Conservation (phyloP, 2,888 invertebrate species). For the Drosophila seclusa region DNA sequence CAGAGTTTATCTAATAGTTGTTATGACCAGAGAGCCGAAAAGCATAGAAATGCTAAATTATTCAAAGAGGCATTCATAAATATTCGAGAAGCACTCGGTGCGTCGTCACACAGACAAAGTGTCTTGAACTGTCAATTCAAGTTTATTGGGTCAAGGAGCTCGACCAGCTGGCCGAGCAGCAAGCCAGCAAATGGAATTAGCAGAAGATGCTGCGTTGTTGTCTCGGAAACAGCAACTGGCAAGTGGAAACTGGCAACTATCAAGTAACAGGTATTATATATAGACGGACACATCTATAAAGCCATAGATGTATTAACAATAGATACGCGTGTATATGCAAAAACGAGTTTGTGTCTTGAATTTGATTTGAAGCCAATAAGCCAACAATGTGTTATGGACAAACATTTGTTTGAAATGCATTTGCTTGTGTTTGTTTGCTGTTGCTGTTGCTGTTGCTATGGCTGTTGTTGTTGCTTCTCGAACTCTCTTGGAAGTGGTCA, state of each 20-base stretch:
- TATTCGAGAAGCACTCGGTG: slow-evolving; percentile 70
- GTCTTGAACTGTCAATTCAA: slow-evolving; percentile 80
- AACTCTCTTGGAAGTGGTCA: slow-evolving; percentile 13
- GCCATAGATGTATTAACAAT: slow-evolving; percentile 21
- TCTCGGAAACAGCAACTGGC: slow-evolving; percentile 52
- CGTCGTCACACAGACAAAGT: slow-evolving; percentile 58
- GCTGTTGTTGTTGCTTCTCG: slow-evolving; percentile 13
- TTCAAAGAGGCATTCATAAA: slow-evolving; percentile 66
- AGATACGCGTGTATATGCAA: slow-evolving; percentile 32
- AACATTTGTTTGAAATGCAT: slow-evolving; percentile 80
- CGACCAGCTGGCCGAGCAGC: slow-evolving; percentile 65
- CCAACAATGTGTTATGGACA: slow-evolving; percentile 52
- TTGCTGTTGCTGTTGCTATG: slow-evolving; percentile 7
- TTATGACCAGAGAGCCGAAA: slow-evolving; percentile 2
- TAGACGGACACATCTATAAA: slow-evolving; percentile 15
- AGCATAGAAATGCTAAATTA: slow-evolving; percentile 56
- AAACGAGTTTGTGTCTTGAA: slow-evolving; percentile 61
- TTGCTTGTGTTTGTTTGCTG: slow-evolving; percentile 39
- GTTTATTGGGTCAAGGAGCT: slow-evolving; percentile 84
- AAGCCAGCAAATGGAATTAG: slow-evolving; percentile 24
- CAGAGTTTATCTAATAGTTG: slow-evolving; percentile 1
- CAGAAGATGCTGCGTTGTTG: slow-evolving; percentile 33
- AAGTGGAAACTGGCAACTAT: slow-evolving; percentile 30
- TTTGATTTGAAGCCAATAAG: slow-evolving; percentile 29
- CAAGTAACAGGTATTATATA: slow-evolving; percentile 38